phyloP scores from a whole-genome alignment of 2,113 vertebrate genomes.

The Madoqua kirkii region DNA sequence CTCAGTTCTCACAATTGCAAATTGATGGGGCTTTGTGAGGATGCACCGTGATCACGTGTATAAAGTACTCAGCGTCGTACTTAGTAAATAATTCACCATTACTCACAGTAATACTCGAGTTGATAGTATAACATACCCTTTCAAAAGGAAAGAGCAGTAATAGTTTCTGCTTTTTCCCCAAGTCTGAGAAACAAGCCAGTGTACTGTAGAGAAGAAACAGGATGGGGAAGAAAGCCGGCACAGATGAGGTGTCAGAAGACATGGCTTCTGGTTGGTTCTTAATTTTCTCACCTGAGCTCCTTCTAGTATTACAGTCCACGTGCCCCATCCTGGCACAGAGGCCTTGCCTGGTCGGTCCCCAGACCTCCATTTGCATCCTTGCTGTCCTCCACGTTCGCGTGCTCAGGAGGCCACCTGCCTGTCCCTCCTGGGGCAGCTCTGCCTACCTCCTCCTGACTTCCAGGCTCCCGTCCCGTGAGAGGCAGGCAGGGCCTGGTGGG shows the following conservation, averaged over 20 bases:
- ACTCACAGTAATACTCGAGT: not conserved
- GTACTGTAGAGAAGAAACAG: not conserved
- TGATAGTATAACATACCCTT: not conserved
- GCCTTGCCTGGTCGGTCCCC: not conserved
- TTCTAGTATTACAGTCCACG: not conserved
- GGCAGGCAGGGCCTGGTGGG: fast-evolving
- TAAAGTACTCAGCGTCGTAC: not conserved
- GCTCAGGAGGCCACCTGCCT: not conserved
- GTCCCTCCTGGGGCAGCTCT: not conserved
- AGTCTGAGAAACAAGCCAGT: not conserved
- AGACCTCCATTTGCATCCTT: fast-evolving
- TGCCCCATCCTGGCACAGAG: not conserved
- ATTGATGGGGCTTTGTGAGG: not conserved
- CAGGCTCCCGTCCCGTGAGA: fast-evolving
- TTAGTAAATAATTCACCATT: not conserved
- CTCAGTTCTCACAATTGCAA: not conserved
- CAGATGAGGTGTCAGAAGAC: not conserved
- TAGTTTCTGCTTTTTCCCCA: not conserved
- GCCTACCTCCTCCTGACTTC: not conserved
- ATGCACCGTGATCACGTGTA: fast-evolving
- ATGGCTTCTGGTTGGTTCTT: not conserved
- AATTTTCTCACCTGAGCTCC: not conserved
- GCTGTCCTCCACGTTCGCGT: fast-evolving
- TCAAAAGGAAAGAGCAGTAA: not conserved
- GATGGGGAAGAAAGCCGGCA: fast-evolving